Evolutionary conservation across 2,888 invertebrate genomes (phyloP).

Genomic region (Limnephilus auricula): DNA sequence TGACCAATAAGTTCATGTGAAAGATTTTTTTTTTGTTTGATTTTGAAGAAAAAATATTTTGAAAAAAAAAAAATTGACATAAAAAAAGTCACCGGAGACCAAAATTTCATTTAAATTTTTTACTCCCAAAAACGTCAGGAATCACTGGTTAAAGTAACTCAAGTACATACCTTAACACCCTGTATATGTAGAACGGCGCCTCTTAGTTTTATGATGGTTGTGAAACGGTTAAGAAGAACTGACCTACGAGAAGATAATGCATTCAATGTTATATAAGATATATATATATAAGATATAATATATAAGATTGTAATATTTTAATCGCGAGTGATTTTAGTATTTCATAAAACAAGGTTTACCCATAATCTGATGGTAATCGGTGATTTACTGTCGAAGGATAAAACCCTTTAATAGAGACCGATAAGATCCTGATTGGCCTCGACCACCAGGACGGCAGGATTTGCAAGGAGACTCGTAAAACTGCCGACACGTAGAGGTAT

Average conservation of each 20-base stretch:
- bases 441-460: slow-evolving; percentile 12
- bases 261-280: not conserved
- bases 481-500: not conserved
- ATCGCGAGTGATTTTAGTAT: not conserved
- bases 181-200: too few species aligned
- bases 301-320: not conserved
- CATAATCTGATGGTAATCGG: slow-evolving; percentile 3
- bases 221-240: not conserved
- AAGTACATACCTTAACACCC: too few species aligned
- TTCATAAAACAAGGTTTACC: not conserved
- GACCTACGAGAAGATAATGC: not conserved
- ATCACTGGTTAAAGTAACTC: too few species aligned
- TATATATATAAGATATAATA: too few species aligned
- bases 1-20: too few species aligned
- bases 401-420: not conserved
- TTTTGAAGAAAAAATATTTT: too few species aligned
- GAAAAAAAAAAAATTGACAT: too few species aligned
- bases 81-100: too few species aligned
- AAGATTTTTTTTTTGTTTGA: too few species aligned
- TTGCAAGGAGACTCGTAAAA: not conserved
- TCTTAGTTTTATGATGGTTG: not conserved
- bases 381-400: slow-evolving; percentile 7
- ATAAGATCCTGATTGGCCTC: slow-evolving; percentile 3
- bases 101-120: too few species aligned
- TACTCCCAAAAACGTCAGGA: too few species aligned